Evolutionary conservation across 2,888 invertebrate species (phyloP).

Genomic region (Anarsia innoxiella): DNA sequence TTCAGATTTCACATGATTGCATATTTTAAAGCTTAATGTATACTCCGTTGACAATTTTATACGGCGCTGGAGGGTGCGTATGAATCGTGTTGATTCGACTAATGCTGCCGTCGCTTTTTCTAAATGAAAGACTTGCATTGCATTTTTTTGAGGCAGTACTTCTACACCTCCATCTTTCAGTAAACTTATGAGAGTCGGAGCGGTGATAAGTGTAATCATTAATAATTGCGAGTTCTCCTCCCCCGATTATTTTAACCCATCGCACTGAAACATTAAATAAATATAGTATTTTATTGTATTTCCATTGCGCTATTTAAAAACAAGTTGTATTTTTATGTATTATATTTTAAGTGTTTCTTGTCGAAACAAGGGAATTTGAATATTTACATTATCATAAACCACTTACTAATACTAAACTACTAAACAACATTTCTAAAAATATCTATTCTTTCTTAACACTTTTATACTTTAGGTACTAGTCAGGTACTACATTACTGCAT

Average conservation of each 20-base stretch:
- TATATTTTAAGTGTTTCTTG: too few species aligned
- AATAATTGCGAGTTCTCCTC: neutral
- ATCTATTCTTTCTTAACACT: too few species aligned
- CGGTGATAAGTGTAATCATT: neutral
- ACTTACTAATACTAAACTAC: too few species aligned
- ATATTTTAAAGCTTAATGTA: neutral
- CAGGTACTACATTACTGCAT: neutral
- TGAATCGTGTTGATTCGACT: too few species aligned
- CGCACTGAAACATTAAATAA: neutral
- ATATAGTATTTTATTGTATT: neutral
- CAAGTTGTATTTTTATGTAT: too few species aligned
- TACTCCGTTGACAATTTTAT: neutral
- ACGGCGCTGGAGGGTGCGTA: neutral
- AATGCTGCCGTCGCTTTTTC: too few species aligned
- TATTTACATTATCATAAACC: too few species aligned
- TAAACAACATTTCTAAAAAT: too few species aligned
- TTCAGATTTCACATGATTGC: neutral
- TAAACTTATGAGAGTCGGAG: neutral
- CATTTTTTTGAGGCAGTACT: too few species aligned
- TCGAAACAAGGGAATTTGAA: too few species aligned
- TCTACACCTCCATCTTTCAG: neutral
- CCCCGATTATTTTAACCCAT: neutral
- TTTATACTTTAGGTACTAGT: too few species aligned
- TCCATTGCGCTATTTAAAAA: neutral
- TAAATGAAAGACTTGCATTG: too few species aligned